phyloP scores from a whole-genome alignment of 2,797 vertebrate species.

The Mormyrus proboscirostris region DNA sequence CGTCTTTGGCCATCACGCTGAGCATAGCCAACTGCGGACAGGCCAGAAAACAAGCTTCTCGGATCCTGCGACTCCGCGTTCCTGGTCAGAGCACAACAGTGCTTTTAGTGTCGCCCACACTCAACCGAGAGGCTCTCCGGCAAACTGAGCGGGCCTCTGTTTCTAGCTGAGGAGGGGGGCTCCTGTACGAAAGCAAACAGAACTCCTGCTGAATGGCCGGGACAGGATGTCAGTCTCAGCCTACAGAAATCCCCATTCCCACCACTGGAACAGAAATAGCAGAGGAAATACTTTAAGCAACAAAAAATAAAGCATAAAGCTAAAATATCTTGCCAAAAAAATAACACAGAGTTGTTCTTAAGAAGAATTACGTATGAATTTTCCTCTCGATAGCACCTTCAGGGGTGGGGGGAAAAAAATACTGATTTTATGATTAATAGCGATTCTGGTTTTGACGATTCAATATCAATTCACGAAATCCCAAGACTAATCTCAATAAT shows the following conservation, averaged over 20 bases:
- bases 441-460: background rate
- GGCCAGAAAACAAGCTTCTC: background rate
- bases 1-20: background rate
- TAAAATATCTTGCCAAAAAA: slow-evolving; percentile 4
- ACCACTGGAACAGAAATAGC: slow-evolving; percentile 24
- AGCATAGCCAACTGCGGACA: background rate
- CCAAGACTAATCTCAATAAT: background rate
- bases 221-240: slow-evolving; percentile 36
- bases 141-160: slow-evolving; percentile 27
- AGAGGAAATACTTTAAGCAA: slow-evolving; percentile 1
- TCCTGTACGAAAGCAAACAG: slow-evolving; percentile 41
- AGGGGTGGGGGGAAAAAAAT: background rate
- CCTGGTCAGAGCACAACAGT: slow-evolving; percentile 26
- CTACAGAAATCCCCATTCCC: slow-evolving; percentile 31
- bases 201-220: slow-evolving; percentile 41
- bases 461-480: background rate
- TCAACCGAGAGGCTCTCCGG: slow-evolving; percentile 26
- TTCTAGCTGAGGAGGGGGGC: slow-evolving; percentile 24
- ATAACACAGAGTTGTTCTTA: background rate
- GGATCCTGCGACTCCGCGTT: slow-evolving; percentile 12
- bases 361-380: background rate
- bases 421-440: background rate
- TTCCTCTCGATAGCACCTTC: background rate
- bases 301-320: background rate
- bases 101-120: slow-evolving; percentile 33